Evolutionary conservation across 53 echinoderm and acorn worm species (phyloP), one percentile per base, ranked within the genome.

Genomic region (Pentamera pediparva): DNA sequence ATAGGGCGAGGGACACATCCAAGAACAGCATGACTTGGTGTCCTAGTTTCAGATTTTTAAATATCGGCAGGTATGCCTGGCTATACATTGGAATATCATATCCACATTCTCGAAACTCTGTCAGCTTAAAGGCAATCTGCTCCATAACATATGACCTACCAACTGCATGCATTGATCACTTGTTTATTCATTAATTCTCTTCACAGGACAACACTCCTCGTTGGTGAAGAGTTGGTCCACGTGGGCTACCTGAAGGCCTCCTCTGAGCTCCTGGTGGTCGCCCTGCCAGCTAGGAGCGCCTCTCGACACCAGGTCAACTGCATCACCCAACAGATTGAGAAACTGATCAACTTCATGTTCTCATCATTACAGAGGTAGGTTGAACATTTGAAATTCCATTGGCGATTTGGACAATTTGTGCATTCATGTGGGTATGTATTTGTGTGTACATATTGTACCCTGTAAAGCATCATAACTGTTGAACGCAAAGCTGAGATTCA

Each of bases 241-340:
- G 79, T 94, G 8, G 84, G 84, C 30, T 94, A 94, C 56, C 62
- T 85, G 54, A 89, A 94, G 54, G 74, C 70, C 34, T 87, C 87
- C 58, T 78, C 85, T 18, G 94, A 94, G 61, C 79, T 89, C 13
- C 79, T 94, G n/a, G 94, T 94, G 33, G 65, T 94, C 32, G 94
- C 89, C 33, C 57, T 88, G 21, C 94, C 94, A 57, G 89, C 89
- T 32, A 71, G 65, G 60, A 82, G 69, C 24, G 85, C 86, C 36
- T 81, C 87, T n/a, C 38, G 83, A 60, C 86, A 84, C 52, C 87
- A 84, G 63, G 81, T 94, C 39, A 79, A 87, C 38, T 86, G 89
- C 65, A 87, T 94, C 47, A 65, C 90, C 22, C 83, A 76, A 32
- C 86, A 94, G 51, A 84, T 90, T 33, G 85, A 79, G 35, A 75